Evolutionary conservation across 2,797 vertebrate genomes (phyloP), one percentile per base, ranked within the genome.

Genomic region (Gymnothorax reevesii): DNA sequence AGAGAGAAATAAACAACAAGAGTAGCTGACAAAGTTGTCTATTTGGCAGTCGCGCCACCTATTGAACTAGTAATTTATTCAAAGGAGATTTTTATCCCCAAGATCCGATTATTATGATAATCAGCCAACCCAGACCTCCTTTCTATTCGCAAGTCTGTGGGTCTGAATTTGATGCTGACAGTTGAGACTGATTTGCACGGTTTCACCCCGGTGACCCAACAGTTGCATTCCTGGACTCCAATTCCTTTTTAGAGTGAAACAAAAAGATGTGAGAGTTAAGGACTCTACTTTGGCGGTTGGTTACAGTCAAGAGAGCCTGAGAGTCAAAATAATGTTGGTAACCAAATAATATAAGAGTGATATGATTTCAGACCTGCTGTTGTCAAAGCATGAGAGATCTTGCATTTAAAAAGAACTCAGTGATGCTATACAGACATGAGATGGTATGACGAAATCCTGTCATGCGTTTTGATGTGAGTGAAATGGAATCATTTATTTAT

Each of bases 171-270:
- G 94, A 93, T 92, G 92, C 92, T 94, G 94, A 95, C 95, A 94
- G 94, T 95, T 93, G 95, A 95, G 95, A 94, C 94, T 95, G 95
- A 96, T 97, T 97, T 96, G 94, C 96, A 96, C 96, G 95, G 93
- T 96, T 92, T 93, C 93, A 94, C 91, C 92, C 92, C 91, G 89
- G 75, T 88, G 88, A 92, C 89, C 90, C 93, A 90, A 87, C 84
- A 91, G 90, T 92, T 94, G 92, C 95, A 96, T 96, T 96, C 96
- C 96, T 94, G 93, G 95, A 96, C 95, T 94, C 90, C 92, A 93
- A 88, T 90, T 92, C 93, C 85, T 85, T 94, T 92, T 94, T 93
- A 95, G 92, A 88, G 89, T 87, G 89, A 88, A 87, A 95, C 94
- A 96, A 94, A 93, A 92, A 84, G 90, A 84, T 22, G 86, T 55